phyloP scores from a whole-genome alignment of 2,888 invertebrate species.

The Acanthosoma haemorrhoidale region DNA sequence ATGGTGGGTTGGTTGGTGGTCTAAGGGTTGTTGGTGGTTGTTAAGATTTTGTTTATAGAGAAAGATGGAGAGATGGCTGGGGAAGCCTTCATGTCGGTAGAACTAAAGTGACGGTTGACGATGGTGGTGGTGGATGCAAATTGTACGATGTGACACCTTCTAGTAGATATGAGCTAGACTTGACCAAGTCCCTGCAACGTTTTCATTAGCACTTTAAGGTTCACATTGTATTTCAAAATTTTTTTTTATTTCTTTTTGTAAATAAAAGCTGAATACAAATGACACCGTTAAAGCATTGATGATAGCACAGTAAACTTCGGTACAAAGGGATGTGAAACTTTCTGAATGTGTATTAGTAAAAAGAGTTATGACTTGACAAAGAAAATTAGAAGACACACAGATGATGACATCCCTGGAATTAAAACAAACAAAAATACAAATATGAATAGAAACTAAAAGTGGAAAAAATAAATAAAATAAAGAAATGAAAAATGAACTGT shows the following conservation, averaged over 20 bases:
- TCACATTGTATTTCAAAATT: neutral
- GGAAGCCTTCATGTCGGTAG: slow-evolving; percentile 37
- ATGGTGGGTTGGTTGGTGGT: slow-evolving; percentile 39
- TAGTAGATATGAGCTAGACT: slow-evolving; percentile 36
- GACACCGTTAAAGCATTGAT: neutral
- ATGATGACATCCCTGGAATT: slow-evolving; percentile 27
- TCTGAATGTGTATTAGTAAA: neutral
- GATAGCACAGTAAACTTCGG: neutral
- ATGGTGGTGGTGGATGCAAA: slow-evolving; percentile 38
- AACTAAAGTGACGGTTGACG: slow-evolving; percentile 36
- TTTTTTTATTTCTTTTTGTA: neutral
- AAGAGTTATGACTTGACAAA: slow-evolving; percentile 6
- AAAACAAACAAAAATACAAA: slow-evolving; percentile 22
- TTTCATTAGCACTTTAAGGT: slow-evolving; percentile 32
- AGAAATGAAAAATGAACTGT: neutral
- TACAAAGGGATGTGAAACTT: slow-evolving; percentile 7
- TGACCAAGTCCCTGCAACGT: slow-evolving; percentile 37
- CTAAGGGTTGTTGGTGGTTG: slow-evolving; percentile 38
- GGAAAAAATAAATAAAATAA: neutral
- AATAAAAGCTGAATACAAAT: neutral
- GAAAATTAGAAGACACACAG: slow-evolving; percentile 18
- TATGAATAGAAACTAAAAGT: slow-evolving; percentile 12
- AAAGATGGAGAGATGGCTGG: slow-evolving; percentile 35
- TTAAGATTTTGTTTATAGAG: slow-evolving; percentile 37
- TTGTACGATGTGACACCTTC: slow-evolving; percentile 36